Base-by-base conservation (phyloP, 1,140 invertebrate species). In the Littorina saxatilis region DNA sequence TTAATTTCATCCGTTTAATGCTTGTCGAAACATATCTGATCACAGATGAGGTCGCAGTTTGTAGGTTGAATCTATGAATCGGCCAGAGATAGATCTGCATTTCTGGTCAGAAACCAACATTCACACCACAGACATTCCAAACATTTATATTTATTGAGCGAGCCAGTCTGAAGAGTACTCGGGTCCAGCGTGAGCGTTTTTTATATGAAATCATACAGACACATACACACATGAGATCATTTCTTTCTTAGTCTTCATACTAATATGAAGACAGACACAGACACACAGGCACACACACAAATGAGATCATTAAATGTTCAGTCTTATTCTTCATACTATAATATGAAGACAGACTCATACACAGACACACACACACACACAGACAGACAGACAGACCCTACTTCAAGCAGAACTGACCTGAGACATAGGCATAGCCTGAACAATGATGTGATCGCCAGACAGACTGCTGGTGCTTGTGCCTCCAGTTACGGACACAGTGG, bases 381-480 rank as follows among this genome's bases (percentile, higher is more conserved):
- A n/a, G n/a, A n/a, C n/a, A n/a, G n/a, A n/a, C n/a, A n/a, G 7
- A 66, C 61, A 66, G 23, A 9, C n/a, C 23, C 20, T 17, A 35
- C 37, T 55, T 35, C 52, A 1, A 29, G 55, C 11, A 23, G 11
- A 17, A 61, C 72, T 7, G 55, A 75, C 68, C 76, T 81, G 77
- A n/a, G 39, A 78, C 61, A 90, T 82, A 15, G 89, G 90, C 55
- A 91, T 50, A 7, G 89, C 86, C 35, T 91, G 90, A 0, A 92
- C 90, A 76, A 92, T 91, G 70, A 92, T 91, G 77, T 91, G 89
- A 55, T 91, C 89, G 17, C 86, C 85, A 0, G 83, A 79, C 72
- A 83, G 87, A 27, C 87, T 86, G 13, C 84, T 79, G 61, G 87
- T 83, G 52, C 83, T 79, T 43, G 72, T 77, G 55, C 70, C 52